A percentile compares a stretch with the other conserved stretches of the same genome.
Evolutionary conservation across 2,888 invertebrate genomes (phyloP).

Genomic region (Drosophila longiperda): DNA sequence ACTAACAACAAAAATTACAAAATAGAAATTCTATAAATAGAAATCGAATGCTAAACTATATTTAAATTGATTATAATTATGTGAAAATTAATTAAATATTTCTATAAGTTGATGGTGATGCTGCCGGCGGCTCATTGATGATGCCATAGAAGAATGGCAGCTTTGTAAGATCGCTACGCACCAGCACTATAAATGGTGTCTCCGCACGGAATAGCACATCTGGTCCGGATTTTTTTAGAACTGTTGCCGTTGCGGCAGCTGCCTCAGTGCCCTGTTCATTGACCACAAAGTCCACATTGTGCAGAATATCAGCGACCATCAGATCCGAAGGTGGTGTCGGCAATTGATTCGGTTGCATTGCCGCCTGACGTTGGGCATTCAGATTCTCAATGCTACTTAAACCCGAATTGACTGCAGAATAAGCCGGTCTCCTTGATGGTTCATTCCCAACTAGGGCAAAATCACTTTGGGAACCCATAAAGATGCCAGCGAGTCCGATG

Average conservation of each 20-base stretch:
- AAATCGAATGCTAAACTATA: conserved; percentile 18
- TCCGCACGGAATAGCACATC: conserved; percentile 86
- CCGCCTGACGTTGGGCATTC: conserved; percentile 87
- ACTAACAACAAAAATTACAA: conserved; percentile 5
- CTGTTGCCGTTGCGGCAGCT: conserved; percentile 87
- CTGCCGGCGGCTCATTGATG: conserved; percentile 86
- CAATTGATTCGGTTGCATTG: conserved; percentile 83
- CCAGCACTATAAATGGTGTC: conserved; percentile 89
- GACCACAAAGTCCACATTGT: conserved; percentile 87
- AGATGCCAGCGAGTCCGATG: conserved; percentile 88
- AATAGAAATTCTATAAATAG: conserved; percentile 29
- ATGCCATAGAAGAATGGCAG: conserved; percentile 89
- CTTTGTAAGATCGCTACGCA: conserved; percentile 88
- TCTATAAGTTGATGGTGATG: conserved; percentile 3
- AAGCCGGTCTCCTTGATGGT: background rate
- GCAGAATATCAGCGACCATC: conserved; percentile 87
- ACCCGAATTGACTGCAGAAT: background rate
- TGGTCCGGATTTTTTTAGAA: conserved; percentile 86
- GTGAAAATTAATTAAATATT: conserved; percentile 21
- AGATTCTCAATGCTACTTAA: conserved; percentile 84
- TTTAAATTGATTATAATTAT: conserved; percentile 15
- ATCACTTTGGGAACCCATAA: conserved; percentile 87
- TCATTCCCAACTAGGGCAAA: conserved; percentile 87
- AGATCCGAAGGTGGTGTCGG: conserved; percentile 77
- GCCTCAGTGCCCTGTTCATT: conserved; percentile 89